Evolutionary conservation across 1,140 invertebrate species (phyloP).

Genomic region (Monochamus saltuarius): DNA sequence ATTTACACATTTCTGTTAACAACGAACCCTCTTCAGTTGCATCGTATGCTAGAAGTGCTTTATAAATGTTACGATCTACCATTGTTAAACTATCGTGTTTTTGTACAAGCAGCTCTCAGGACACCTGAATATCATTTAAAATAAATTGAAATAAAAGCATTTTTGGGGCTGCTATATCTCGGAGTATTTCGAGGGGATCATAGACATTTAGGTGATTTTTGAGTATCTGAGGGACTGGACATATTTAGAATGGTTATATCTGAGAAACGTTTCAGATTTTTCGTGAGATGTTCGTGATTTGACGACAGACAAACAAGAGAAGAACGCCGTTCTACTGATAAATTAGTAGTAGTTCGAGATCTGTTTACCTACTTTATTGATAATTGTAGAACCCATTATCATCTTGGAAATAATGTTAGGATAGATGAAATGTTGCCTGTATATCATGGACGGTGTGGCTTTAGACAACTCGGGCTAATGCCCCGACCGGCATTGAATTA

Average conservation of each 20-base stretch:
- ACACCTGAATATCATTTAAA: too few relatives aligned
- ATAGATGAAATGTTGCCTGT: too few relatives aligned
- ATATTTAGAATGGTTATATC: constrained; percentile 11
- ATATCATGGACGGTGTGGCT: too few relatives aligned
- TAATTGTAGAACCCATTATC: constrained; percentile 7
- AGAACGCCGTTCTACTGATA: constrained; percentile 2
- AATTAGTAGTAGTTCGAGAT: not conserved
- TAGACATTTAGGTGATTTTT: constrained; percentile 6
- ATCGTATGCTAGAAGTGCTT: too few relatives aligned
- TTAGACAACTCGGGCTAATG: too few relatives aligned
- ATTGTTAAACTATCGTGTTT: too few relatives aligned
- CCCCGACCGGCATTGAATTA: too few relatives aligned
- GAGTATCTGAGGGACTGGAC: constrained; percentile 3
- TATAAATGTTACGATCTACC: too few relatives aligned
- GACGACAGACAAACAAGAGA: constrained; percentile 6
- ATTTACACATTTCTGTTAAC: too few relatives aligned
- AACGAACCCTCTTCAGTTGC: too few relatives aligned
- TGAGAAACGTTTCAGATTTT: too few relatives aligned
- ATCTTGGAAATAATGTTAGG: not conserved
- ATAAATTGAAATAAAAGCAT: constrained; percentile 15
- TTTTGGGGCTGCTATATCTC: not conserved
- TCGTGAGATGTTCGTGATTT: constrained; percentile 1
- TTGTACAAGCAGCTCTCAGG: too few relatives aligned
- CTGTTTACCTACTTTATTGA: constrained; percentile 1
- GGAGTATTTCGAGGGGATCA: constrained; percentile 11